phyloP scores from a whole-genome alignment of 2,888 invertebrate species.

The Mongoloraphidia duomilia region DNA sequence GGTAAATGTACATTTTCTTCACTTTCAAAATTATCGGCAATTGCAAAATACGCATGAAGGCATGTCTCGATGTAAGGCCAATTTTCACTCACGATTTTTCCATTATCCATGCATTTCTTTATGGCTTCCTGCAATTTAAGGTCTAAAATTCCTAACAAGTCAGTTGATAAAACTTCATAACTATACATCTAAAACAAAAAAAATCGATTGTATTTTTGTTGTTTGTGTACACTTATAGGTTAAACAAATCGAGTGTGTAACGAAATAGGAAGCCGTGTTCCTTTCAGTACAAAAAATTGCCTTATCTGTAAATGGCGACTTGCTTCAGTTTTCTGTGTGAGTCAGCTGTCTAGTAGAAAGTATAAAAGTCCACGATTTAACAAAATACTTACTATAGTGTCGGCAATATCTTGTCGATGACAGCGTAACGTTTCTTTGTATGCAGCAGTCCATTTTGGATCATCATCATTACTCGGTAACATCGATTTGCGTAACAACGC shows the following conservation, averaged over 20 bases:
- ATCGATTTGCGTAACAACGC: slow-evolving; percentile 68
- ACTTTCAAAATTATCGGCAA: slow-evolving; percentile 45
- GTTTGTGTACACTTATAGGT: slow-evolving; percentile 1
- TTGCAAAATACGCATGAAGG: slow-evolving; percentile 48
- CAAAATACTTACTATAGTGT: slow-evolving; percentile 50
- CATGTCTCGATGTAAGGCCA: slow-evolving; percentile 51
- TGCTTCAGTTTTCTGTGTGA: no score
- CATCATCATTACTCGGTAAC: slow-evolving; percentile 42
- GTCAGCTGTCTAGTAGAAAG: no score
- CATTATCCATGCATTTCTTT: slow-evolving; percentile 27
- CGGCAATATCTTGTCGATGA: slow-evolving; percentile 74
- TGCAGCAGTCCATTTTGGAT: slow-evolving; percentile 50
- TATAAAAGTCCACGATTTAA: neutral
- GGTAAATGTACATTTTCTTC: slow-evolving; percentile 41
- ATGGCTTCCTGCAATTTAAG: slow-evolving; percentile 43
- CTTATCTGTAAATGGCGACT: no score
- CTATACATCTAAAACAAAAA: slow-evolving; percentile 56
- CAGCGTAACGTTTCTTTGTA: slow-evolving; percentile 78
- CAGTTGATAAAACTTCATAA: slow-evolving; percentile 63
- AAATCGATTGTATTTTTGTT: slow-evolving; percentile 12
- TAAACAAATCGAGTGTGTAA: no score
- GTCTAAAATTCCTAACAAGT: slow-evolving; percentile 56
- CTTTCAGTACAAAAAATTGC: no score
- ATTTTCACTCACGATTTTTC: slow-evolving; percentile 21
- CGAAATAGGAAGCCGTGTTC: no score